Evolutionary conservation across 2,113 vertebrate genomes (phyloP).

Genomic region (Cavia aperea): DNA sequence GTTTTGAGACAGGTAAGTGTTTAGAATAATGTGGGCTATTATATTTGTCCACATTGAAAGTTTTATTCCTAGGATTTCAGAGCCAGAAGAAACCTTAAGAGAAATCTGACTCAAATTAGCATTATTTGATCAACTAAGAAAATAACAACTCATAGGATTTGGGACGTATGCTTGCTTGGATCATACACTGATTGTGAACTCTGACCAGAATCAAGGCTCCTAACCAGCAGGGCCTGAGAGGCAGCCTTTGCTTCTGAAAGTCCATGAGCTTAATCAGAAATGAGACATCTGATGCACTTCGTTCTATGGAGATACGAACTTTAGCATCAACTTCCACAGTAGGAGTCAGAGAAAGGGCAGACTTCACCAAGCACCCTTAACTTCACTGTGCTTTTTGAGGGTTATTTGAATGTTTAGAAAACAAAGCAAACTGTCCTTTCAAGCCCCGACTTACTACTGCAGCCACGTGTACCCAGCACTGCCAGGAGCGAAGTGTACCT

Average conservation of each 20-base stretch:
- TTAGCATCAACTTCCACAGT: background rate
- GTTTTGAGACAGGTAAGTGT: background rate
- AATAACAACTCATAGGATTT: background rate
- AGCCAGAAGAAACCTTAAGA: background rate
- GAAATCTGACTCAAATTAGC: background rate
- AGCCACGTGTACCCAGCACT: background rate
- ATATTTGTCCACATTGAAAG: background rate
- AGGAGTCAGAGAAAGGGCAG: background rate
- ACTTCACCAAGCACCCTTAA: background rate
- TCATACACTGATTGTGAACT: background rate
- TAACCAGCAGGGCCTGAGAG: background rate
- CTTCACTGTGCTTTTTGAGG: background rate
- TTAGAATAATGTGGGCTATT: background rate
- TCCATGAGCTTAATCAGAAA: background rate
- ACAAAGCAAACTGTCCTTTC: background rate
- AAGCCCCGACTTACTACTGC: background rate
- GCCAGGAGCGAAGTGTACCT: background rate
- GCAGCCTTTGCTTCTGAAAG: background rate
- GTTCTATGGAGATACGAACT: background rate
- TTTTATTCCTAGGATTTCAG: constrained; percentile 10
- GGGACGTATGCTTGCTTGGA: background rate
- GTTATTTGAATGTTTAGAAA: background rate
- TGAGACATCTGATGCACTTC: background rate
- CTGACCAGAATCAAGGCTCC: background rate
- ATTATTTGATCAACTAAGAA: background rate